A percentile compares a stretch with the other conserved stretches of the same genome.
Conservation (phyloP, 2,797 vertebrate species). For the Hippoglossus hippoglossus region DNA sequence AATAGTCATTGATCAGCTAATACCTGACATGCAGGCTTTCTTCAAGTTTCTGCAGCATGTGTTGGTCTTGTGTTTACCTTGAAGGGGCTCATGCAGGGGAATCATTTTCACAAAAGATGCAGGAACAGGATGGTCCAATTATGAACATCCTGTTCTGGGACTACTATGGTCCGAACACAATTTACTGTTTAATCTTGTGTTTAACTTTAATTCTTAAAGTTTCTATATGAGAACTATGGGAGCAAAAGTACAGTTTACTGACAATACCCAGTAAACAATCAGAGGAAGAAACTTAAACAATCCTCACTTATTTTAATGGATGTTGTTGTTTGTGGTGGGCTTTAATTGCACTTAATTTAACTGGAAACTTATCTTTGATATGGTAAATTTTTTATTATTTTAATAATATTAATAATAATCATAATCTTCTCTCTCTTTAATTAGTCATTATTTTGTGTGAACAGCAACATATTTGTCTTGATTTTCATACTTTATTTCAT, state of each 20-base stretch:
- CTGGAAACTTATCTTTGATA: too few relatives aligned
- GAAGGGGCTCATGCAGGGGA: slow-evolving; percentile 8
- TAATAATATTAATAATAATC: too few relatives aligned
- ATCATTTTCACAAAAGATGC: slow-evolving; percentile 7
- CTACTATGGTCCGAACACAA: background rate
- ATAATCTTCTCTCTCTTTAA: too few relatives aligned
- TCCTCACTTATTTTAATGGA: background rate
- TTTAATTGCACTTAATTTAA: too few relatives aligned
- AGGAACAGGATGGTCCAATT: slow-evolving; percentile 25
- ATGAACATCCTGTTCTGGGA: slow-evolving; percentile 34
- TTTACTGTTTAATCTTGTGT: slow-evolving; percentile 13
- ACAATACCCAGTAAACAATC: too few relatives aligned
- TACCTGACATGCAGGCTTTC: slow-evolving; percentile 20
- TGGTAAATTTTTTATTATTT: too few relatives aligned
- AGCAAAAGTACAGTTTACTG: background rate
- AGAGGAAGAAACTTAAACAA: too few relatives aligned
- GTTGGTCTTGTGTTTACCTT: slow-evolving; percentile 25
- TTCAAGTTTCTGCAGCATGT: slow-evolving; percentile 8
- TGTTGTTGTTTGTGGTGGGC: background rate
- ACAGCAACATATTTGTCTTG: too few relatives aligned
- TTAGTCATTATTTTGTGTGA: too few relatives aligned
- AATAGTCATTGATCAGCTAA: slow-evolving; percentile 25
- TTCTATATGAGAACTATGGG: background rate
- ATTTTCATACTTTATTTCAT: too few relatives aligned
- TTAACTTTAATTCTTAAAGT: background rate